These are phyloP conservation scores for Lordiphosa andalusiaca DNA, from an alignment of 2,888 invertebrate genomes.

Conservation along the genomic window DNA sequence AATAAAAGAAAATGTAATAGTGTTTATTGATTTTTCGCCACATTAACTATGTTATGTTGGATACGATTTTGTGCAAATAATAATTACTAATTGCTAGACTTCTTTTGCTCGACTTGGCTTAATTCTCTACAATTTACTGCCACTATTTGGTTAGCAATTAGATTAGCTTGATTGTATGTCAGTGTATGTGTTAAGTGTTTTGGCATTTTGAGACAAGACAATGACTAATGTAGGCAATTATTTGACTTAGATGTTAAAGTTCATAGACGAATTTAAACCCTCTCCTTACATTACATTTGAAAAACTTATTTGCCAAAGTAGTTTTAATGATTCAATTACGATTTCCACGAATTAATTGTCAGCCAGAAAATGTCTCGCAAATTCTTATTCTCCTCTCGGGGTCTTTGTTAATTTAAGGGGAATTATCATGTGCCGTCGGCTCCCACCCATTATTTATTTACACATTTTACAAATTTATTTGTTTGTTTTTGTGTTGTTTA, in stretches of 20 bases:
- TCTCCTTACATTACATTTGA: too few species aligned
- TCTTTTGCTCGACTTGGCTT: not conserved
- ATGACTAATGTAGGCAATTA: too few species aligned
- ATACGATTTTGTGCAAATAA: slow-evolving; percentile 7
- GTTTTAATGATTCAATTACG: too few species aligned
- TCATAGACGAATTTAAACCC: too few species aligned
- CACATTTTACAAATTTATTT: slow-evolving; percentile 2
- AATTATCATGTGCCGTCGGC: slow-evolving; percentile 15
- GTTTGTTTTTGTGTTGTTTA: not conserved
- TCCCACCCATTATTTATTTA: slow-evolving; percentile 21
- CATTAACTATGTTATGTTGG: slow-evolving; percentile 15
- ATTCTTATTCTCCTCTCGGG: too few species aligned
- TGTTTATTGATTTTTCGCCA: slow-evolving; percentile 60
- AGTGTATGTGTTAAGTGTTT: too few species aligned
- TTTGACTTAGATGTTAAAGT: too few species aligned
- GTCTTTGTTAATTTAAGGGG: slow-evolving; percentile 7
- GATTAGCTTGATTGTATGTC: not conserved
- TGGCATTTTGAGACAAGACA: too few species aligned
- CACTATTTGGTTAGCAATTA: slow-evolving; percentile 3
- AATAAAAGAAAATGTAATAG: slow-evolving; percentile 41
- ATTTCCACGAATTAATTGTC: not conserved
- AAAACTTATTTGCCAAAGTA: too few species aligned
- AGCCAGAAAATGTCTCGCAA: too few species aligned
- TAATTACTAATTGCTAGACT: slow-evolving; percentile 5
- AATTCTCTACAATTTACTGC: too few species aligned